A percentile compares a stretch with the other conserved stretches of the same genome.
Evolutionary conservation across 2,113 vertebrate species (phyloP).

Genomic region (Physeter macrocephalus): DNA sequence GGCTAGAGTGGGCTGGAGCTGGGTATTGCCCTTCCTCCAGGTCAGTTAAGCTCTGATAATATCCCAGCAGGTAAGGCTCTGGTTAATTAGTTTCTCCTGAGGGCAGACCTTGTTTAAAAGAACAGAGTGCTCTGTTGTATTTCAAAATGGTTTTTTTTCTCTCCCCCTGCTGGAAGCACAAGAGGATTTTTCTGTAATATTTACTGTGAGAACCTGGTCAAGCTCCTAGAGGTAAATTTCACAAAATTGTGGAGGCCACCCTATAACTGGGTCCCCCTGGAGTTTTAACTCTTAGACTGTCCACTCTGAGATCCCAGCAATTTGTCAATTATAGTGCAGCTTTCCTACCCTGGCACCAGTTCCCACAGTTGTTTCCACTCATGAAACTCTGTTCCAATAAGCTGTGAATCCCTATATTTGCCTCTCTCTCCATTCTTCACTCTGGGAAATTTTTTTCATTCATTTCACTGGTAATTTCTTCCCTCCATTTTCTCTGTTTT

Average conservation of each 20-base stretch:
- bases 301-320: neutral
- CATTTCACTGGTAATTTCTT: neutral
- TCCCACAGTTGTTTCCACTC: neutral
- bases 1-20: neutral
- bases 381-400: neutral
- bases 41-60: neutral
- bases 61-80: neutral
- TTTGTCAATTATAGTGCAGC: neutral
- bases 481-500: neutral
- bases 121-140: neutral
- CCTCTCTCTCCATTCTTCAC: neutral
- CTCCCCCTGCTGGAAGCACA: neutral
- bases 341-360: neutral
- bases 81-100: neutral
- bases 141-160: neutral
- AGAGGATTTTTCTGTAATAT: neutral
- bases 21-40: neutral
- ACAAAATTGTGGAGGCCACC: neutral
- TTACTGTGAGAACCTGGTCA: neutral
- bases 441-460: neutral
- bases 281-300: neutral
- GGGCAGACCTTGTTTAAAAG: neutral
- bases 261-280: neutral
- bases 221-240: neutral
- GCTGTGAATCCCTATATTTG: neutral